Base-by-base conservation (phyloP, 2,888 invertebrate genomes). In the Drosophila silvestris region DNA sequence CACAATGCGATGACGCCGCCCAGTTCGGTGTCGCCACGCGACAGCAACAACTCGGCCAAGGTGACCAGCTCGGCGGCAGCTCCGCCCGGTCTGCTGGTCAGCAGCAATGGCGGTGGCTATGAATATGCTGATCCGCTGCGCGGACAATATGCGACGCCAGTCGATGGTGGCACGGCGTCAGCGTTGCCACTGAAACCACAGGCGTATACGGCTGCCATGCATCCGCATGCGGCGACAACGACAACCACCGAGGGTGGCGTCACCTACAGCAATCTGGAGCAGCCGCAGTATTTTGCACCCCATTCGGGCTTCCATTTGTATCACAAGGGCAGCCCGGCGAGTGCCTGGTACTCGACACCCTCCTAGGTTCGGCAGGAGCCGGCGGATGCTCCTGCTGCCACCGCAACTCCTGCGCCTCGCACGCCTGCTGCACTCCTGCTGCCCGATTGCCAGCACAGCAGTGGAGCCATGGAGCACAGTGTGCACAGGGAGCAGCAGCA, bases 1-100 rank as follows among this genome's bases (percentile, higher is more conserved):
- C 98, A 98, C 93, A 97, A 97, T 50, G 97, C 98, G 57, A 98
- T 99, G 97, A 98, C 98, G 6, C 98, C 98, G 62, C 99, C 99
- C 61, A 98, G 98, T n/a, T 98, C 98, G 5, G 98, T 98, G 2
- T 98, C 98, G 7, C 98, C 99, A 0, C 95, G 98, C 74, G 98
- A 98, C 91, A 97, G 96, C 94, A 93, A 95, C 95, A 92, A 97
- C 93, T 87, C 94, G 77, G 78, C 90, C 44, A 92, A 92, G 76
- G 91, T 94, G 72, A 78, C 65, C 28, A 75, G 66, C 67, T 41
- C 79, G 0, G 58, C 30, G 22, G 47, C 85, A 0, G 80, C 90
- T 5, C 62, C 81, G 2, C 72, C 72, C 0, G 72, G 72, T 0
- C 35, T 79, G 9, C 81, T 90, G 0, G 83, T 87, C 19, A 60